Evolutionary conservation across 2,113 vertebrate species (phyloP), one percentile per base, ranked within the genome.

Genomic region (Lonchura striata): DNA sequence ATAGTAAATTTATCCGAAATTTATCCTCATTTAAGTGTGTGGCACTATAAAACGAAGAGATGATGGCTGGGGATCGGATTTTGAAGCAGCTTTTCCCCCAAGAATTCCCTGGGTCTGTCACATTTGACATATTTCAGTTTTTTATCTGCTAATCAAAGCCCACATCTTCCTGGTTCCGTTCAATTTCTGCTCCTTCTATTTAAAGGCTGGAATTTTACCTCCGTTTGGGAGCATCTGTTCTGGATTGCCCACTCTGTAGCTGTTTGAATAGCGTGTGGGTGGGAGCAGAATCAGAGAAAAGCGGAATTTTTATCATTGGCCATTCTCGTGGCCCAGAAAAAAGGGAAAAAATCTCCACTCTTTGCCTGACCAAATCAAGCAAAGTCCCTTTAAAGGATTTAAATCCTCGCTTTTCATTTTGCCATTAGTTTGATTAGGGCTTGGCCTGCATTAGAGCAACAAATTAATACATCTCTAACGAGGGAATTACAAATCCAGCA

Each of bases 381-480:
- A 23, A 30, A 85, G 68, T 63, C 94, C 16, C 22, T 82, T 56
- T 37, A 79, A 81, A 70, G 76, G 79, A 65, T 94, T 92, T 82
- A 86, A 84, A 84, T 70, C 28, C 69, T 82, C 37, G 44, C 57
- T 90, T 95, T 89, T 85, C 44, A 74, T 95, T 92, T 78, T 41
- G 78, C 89, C 82, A 60, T 86, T 93, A 69, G 79, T 92, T 94
- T 91, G 86, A 87, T 95, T 85, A 92, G 82, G 78, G 91, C 76
- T 95, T 69, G 84, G 71, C 81, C 83, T 64, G 63, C 49, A 46
- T 91, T 89, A 79, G 66, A 68, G 46, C 39, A 54, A 39, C 42
- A 85, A 72, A 90, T 90, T 69, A 95, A 83, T 86, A 46, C 53
- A 56, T 80, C 46, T 65, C 66, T 75, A 85, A 82, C 8, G 17